These are phyloP conservation scores for Cossypha caffra DNA, from an alignment of 2,797 vertebrate genomes.

Conservation along the genomic window DNA sequence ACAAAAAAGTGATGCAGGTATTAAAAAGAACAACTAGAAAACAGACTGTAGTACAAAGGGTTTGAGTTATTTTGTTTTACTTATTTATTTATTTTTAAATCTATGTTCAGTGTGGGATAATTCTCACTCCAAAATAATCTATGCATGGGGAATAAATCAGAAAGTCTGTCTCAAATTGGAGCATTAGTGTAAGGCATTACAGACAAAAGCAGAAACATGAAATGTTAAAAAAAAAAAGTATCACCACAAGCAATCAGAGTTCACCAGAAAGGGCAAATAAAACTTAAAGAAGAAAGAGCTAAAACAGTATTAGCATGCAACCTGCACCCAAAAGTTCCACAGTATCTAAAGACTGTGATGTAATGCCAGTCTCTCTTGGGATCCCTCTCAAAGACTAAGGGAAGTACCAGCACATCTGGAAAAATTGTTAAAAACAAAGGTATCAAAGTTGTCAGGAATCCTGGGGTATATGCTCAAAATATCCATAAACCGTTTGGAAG, in stretches of 20 bases:
- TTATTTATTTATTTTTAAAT: not conserved
- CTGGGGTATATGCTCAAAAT: not conserved
- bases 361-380: not conserved
- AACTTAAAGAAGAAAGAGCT: not conserved
- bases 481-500: not conserved
- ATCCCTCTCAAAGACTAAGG: not conserved
- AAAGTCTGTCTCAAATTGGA: not conserved
- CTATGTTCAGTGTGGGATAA: not conserved
- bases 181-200: not conserved
- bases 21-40: not conserved
- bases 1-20: not conserved
- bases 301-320: not conserved
- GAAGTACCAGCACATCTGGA: not conserved
- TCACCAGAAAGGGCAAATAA: not conserved
- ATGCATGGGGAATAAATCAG: not conserved
- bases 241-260: not conserved
- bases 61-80: fast-evolving
- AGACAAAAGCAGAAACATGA: not conserved
- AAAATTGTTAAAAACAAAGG: not conserved
- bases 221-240: not conserved
- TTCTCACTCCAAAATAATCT: not conserved
- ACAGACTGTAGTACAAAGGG: not conserved
- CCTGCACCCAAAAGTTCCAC: not conserved
- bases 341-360: not conserved
- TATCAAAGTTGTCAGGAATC: not conserved